Conservation (phyloP, 2,888 invertebrate species). For the Mimumesa dahlbomi region DNA sequence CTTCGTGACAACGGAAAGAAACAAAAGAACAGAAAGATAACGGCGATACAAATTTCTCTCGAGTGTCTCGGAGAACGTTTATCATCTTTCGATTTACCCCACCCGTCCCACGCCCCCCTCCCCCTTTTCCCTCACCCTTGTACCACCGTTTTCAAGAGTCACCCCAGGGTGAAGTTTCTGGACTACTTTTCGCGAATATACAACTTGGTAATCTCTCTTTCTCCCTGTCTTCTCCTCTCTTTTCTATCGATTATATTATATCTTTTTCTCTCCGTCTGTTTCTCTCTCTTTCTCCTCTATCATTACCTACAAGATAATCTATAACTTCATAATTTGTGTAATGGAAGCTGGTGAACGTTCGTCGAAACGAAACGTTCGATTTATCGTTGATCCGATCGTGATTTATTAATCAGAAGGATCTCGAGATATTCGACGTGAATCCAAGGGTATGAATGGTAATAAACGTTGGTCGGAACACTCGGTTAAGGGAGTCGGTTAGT, state of each 20-base stretch:
- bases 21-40: conserved; percentile 27
- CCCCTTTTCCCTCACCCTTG: conserved; percentile 4
- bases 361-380: too few relatives aligned
- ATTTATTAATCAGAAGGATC: too few relatives aligned
- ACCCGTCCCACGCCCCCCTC: too few relatives aligned
- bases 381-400: too few relatives aligned
- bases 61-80: conserved; percentile 27
- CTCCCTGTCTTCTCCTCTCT: conserved; percentile 4
- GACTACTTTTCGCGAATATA: conserved; percentile 50
- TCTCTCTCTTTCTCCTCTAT: conserved; percentile 1
- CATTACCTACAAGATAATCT: not conserved
- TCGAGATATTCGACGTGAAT: too few relatives aligned
- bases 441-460: too few relatives aligned
- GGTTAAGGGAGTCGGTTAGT: too few relatives aligned
- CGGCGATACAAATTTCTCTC: conserved; percentile 27
- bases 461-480: too few relatives aligned
- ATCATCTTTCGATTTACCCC: conserved; percentile 27
- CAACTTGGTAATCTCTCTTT: conserved; percentile 43
- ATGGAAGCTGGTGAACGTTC: not conserved
- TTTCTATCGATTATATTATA: conserved; percentile 1
- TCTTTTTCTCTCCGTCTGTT: conserved; percentile 7
- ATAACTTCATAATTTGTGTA: not conserved
- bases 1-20: conserved; percentile 35
- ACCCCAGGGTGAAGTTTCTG: conserved; percentile 32
- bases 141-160: conserved; percentile 21